These are phyloP conservation scores for Thereva nobilitata DNA, from an alignment of 2,888 invertebrate genomes.

Conservation along the genomic window DNA sequence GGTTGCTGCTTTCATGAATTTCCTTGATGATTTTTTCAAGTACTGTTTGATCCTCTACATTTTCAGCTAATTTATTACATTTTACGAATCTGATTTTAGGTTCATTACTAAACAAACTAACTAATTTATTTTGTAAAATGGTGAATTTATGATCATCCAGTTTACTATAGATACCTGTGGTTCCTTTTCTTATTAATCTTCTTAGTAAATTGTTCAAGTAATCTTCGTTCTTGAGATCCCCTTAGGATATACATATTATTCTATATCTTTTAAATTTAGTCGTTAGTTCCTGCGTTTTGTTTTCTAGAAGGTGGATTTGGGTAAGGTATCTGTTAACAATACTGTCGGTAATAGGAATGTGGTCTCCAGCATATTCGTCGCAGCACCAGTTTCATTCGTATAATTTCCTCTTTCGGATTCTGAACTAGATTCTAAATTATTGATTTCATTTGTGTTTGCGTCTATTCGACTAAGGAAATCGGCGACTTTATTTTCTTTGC, in stretches of 20 bases:
- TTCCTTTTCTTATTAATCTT: conserved; percentile 6
- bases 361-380: conserved; percentile 1
- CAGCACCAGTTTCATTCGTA: conserved; percentile 1
- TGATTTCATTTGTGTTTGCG: neutral
- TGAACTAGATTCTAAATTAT: neutral
- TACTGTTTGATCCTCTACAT: neutral
- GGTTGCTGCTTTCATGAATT: conserved; percentile 1
- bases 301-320: conserved; percentile 1
- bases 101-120: conserved; percentile 1
- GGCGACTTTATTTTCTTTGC: neutral
- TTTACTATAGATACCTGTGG: conserved; percentile 12
- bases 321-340: conserved; percentile 6
- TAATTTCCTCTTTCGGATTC: neutral
- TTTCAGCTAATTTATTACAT: neutral
- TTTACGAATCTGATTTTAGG: conserved; percentile 1
- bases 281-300: neutral
- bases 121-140: conserved; percentile 11
- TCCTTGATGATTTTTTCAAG: neutral
- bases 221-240: neutral
- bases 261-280: conserved; percentile 10
- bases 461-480: neutral
- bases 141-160: neutral
- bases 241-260: neutral
- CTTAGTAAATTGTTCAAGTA: conserved; percentile 7
- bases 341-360: neutral